These are phyloP conservation scores for Chromoteleia sp. DNA, from an alignment of 2,888 invertebrate species.

Conservation along the genomic window DNA sequence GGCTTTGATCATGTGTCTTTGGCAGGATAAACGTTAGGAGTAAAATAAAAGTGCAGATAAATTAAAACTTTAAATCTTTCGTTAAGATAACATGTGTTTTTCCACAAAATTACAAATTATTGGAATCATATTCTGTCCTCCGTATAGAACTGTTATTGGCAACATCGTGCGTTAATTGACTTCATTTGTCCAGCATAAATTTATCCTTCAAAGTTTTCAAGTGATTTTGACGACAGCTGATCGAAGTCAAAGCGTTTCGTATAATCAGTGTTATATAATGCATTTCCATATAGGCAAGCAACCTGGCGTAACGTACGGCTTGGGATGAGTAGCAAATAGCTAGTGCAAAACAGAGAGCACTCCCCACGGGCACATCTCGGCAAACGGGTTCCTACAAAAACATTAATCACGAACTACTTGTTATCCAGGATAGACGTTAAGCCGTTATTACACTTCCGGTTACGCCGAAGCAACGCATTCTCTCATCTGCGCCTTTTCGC, in stretches of 20 bases:
- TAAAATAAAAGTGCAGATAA: too few relatives aligned
- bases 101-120: too few relatives aligned
- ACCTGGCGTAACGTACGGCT: slow-evolving; percentile 67
- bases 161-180: slow-evolving; percentile 3
- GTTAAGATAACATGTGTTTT: too few relatives aligned
- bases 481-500: slow-evolving; percentile 57
- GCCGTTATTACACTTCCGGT: slow-evolving; percentile 73
- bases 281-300: slow-evolving; percentile 59
- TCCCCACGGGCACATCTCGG: slow-evolving; percentile 77
- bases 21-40: too few relatives aligned
- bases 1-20: too few relatives aligned
- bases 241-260: slow-evolving; percentile 47
- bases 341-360: slow-evolving; percentile 76
- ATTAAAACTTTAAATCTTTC: too few relatives aligned
- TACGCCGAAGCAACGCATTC: slow-evolving; percentile 54
- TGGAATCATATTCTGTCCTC: too few relatives aligned
- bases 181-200: slow-evolving; percentile 18
- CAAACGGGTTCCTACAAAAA: slow-evolving; percentile 78
- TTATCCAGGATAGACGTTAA: slow-evolving; percentile 74
- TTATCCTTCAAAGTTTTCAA: slow-evolving; percentile 35
- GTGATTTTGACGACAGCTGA: slow-evolving; percentile 56
- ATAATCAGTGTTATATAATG: slow-evolving; percentile 54
- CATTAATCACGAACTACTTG: slow-evolving; percentile 80
- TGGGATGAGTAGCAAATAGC: slow-evolving; percentile 75
- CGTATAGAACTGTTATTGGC: too few relatives aligned